Percentiles rank a stretch among this genome's conserved stretches.
phyloP scores from a whole-genome alignment of 1,140 invertebrate genomes.

The Scaptomyza montana region DNA sequence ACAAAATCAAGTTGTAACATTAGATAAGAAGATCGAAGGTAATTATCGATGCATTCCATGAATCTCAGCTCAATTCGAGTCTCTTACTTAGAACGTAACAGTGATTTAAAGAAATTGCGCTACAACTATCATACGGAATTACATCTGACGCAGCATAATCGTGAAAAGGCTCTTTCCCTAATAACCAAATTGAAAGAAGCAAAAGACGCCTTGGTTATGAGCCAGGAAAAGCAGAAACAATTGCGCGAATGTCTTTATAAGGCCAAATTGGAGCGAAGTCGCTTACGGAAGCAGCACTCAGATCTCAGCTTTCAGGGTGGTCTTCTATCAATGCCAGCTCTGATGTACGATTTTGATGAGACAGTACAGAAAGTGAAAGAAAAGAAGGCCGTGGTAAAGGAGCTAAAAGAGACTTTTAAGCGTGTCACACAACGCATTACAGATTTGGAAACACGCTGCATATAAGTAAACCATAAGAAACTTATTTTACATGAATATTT shows the following conservation, averaged over 20 bases:
- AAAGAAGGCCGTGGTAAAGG: constrained; percentile 3
- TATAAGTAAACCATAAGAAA: neutral
- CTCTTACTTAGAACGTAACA: constrained; percentile 49
- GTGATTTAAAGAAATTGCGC: constrained; percentile 50
- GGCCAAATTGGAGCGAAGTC: constrained; percentile 31
- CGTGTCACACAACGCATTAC: constrained; percentile 20
- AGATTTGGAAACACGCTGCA: neutral
- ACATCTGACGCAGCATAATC: constrained; percentile 57
- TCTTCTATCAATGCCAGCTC: constrained; percentile 60
- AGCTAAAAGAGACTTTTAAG: constrained; percentile 41
- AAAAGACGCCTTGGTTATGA: accelerated
- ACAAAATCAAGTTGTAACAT: constrained; percentile 51
- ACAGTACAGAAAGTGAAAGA: constrained; percentile 39
- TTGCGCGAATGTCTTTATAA: constrained; percentile 24
- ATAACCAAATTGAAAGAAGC: neutral
- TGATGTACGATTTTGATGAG: constrained; percentile 69
- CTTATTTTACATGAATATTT: neutral
- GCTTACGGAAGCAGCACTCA: constrained; percentile 26
- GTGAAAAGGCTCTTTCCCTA: constrained; percentile 51
- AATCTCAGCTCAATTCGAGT: no score
- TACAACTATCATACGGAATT: constrained; percentile 43
- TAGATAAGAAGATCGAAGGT: constrained; percentile 76
- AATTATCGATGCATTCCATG: neutral
- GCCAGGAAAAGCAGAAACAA: neutral
- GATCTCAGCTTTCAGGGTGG: constrained; percentile 58